Conservation (phyloP, 2,797 vertebrate genomes). For the Hafferia zeledoni region DNA sequence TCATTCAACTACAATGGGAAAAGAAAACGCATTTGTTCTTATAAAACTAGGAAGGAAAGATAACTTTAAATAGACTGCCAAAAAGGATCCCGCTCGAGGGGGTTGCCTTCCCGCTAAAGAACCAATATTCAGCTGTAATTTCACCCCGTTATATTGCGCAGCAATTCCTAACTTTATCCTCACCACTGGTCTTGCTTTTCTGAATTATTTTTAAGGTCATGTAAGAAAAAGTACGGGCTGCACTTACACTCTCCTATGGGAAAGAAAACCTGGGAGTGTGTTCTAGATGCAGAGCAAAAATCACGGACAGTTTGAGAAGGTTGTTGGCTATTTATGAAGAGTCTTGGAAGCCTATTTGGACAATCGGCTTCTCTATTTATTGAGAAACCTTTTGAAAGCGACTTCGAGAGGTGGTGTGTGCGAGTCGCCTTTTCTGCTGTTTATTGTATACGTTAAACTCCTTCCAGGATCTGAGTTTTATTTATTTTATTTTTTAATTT, state of each 20-base stretch:
- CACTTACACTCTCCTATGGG: background rate
- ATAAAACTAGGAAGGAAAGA: constrained; percentile 49
- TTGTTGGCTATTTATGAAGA: constrained; percentile 24
- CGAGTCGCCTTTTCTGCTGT: background rate
- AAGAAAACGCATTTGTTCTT: constrained; percentile 53
- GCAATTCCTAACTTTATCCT: background rate
- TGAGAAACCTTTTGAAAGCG: background rate
- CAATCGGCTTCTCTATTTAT: background rate
- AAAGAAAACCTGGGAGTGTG: background rate
- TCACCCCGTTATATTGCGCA: background rate
- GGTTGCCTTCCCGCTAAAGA: background rate
- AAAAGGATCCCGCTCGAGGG: constrained; percentile 6
- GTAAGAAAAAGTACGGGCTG: background rate
- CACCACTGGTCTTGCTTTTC: background rate
- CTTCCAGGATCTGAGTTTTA: background rate
- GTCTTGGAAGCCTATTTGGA: constrained; percentile 14
- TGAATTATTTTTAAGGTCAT: constrained; percentile 6
- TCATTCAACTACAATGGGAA: constrained; percentile 54
- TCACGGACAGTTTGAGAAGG: background rate
- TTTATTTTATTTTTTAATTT: background rate
- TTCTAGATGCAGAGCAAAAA: background rate
- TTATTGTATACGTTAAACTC: background rate
- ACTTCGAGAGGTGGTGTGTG: background rate
- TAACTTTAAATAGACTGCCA: constrained; percentile 37
- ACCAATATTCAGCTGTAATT: background rate